phyloP scores from a whole-genome alignment of 2,888 invertebrate species.

The Willowsia nigromaculata region DNA sequence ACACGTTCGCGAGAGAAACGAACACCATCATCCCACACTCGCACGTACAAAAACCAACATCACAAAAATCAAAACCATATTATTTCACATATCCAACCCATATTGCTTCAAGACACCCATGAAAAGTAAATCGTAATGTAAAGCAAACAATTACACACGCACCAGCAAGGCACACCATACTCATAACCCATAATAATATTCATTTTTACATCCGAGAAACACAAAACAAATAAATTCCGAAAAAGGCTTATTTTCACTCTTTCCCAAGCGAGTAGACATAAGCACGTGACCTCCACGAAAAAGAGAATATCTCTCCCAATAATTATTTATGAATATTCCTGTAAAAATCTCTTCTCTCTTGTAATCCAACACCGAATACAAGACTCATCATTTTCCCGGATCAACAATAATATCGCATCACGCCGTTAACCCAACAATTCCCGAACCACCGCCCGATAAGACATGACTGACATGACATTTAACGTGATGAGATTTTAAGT shows the following conservation, averaged over 20 bases:
- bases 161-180: too few relatives aligned
- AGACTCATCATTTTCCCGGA: background rate
- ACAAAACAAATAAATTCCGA: too few relatives aligned
- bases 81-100: background rate
- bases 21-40: constrained; percentile 24
- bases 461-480: constrained; percentile 24
- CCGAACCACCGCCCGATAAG: background rate
- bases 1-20: constrained; percentile 6
- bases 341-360: constrained; percentile 29
- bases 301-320: too few relatives aligned
- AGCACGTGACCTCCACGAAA: too few relatives aligned
- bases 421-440: background rate
- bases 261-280: too few relatives aligned
- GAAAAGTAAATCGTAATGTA: background rate
- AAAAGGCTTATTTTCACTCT: too few relatives aligned
- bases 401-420: background rate
- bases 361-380: too few relatives aligned
- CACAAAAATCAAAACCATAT: background rate
- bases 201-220: too few relatives aligned
- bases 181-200: too few relatives aligned
- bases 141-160: too few relatives aligned
- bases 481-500: constrained; percentile 52
- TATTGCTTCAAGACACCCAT: too few relatives aligned
- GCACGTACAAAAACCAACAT: constrained; percentile 6
- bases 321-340: too few relatives aligned